Percentiles rank a stretch among this genome's conserved stretches.
phyloP scores from a whole-genome alignment of 2,888 invertebrate species.

The Physocephala rufipes region DNA sequence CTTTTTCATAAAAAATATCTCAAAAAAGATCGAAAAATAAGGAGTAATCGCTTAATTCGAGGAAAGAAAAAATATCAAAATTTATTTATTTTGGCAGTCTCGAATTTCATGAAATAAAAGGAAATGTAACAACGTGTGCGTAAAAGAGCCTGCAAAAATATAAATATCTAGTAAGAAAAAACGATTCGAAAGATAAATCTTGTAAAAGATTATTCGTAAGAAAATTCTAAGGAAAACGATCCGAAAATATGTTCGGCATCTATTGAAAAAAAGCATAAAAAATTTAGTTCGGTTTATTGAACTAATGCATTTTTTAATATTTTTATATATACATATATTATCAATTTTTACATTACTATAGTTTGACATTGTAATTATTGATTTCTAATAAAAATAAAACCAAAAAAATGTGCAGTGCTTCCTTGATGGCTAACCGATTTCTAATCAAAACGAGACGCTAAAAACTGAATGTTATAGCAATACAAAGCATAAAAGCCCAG shows the following conservation, averaged over 20 bases:
- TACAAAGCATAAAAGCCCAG: too few relatives aligned
- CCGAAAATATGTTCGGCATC: slow-evolving; percentile 41
- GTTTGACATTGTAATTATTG: slow-evolving; percentile 62
- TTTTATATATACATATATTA: slow-evolving; percentile 64
- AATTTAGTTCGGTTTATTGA: slow-evolving; percentile 57
- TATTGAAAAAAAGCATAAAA: slow-evolving; percentile 46
- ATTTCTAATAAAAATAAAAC: slow-evolving; percentile 59
- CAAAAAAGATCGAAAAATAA: slow-evolving; percentile 9
- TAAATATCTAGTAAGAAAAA: too few relatives aligned
- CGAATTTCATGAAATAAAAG: too few relatives aligned
- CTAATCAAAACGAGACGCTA: too few relatives aligned
- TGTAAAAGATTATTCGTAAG: slow-evolving; percentile 9
- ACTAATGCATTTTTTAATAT: slow-evolving; percentile 64
- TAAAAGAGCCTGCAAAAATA: too few relatives aligned
- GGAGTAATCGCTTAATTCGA: not conserved
- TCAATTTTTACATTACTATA: slow-evolving; percentile 63
- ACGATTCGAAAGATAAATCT: slow-evolving; percentile 12
- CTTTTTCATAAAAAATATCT: slow-evolving; percentile 8
- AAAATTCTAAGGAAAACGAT: slow-evolving; percentile 38
- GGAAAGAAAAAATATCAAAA: too few relatives aligned
- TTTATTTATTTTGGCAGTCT: too few relatives aligned
- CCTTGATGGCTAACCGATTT: not conserved
- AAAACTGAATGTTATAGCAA: too few relatives aligned
- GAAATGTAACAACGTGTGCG: too few relatives aligned
- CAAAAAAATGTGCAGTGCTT: slow-evolving; percentile 30